Base-by-base conservation (phyloP, 2,888 invertebrate genomes). In the Hybos culiciformis region DNA sequence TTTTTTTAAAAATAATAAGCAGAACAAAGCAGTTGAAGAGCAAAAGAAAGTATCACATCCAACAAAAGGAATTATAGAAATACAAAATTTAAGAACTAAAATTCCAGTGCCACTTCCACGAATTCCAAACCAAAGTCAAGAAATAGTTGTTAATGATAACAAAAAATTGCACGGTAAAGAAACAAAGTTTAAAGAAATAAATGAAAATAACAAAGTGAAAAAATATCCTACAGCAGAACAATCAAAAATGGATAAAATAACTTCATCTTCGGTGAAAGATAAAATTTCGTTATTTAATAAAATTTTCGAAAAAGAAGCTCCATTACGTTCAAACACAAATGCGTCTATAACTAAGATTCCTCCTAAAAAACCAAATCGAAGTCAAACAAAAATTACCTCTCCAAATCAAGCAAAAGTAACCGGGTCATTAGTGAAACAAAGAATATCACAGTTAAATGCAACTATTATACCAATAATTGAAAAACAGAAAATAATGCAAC, bases 221-320 rank as follows among this genome's bases (percentile, higher is more conserved):
- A 2, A 2, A 6, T 14, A 18, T 14, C 14, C 14, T 3, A 36
- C 32, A 32, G 21, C 12, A 34, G 6, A 14, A 32, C 15, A 32
- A 32, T 32, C 7, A 3, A 7, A 39, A 1, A 36, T 39, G n/a
- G n/a, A n/a, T n/a, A n/a, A n/a, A n/a, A n/a, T n/a, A n/a, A n/a
- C n/a, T n/a, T n/a, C n/a, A 37, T 47, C 63, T 9, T 59, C 60
- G 3, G 64, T 63, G 4, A 62, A 57, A 46, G 63, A 63, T 39
- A 63, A 62, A 33, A 60, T 55, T 1, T 23, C 60, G 34, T 48
- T 63, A 3, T 63, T 58, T 31, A 61, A 58, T 15, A 56, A 59
- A 31, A 60, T 62, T 31, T 53, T 59, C 23, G 54, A 52, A 3
- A 49, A 46, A 19, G 33, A 41, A 3, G 32, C 24, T 6, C 34